A percentile compares a stretch with the other conserved stretches of the same genome.
These are phyloP conservation scores for Pelmatolapia mariae DNA, from an alignment of 2,113 vertebrate genomes.

Conservation along the genomic window DNA sequence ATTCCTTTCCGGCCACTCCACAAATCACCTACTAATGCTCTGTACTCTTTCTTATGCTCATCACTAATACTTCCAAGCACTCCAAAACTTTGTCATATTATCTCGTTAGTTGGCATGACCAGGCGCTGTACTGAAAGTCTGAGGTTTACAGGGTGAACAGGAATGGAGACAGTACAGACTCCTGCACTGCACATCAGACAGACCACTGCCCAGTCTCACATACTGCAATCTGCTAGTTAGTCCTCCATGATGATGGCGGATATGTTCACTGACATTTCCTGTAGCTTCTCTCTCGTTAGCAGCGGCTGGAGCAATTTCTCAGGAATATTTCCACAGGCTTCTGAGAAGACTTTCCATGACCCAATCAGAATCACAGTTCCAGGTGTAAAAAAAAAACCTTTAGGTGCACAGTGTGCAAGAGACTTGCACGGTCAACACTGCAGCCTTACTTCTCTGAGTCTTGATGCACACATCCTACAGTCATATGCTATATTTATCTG, in stretches of 20 bases:
- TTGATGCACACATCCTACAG: background rate
- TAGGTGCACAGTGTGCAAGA: background rate
- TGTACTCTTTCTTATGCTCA: rapidly evolving
- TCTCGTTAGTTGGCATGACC: rapidly evolving
- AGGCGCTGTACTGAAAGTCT: background rate
- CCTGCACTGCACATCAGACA: background rate
- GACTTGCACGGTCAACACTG: background rate
- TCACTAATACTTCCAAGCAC: background rate
- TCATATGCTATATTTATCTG: background rate
- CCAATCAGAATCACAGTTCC: background rate
- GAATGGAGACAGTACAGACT: background rate
- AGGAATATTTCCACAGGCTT: background rate
- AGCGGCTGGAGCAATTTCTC: background rate
- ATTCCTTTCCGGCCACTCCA: background rate
- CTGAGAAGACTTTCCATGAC: background rate
- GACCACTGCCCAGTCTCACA: background rate
- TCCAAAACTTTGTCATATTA: background rate
- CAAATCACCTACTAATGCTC: background rate
- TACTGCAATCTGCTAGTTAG: rapidly evolving
- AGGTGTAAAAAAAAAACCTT: background rate
- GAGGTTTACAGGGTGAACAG: background rate
- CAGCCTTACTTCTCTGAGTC: background rate
- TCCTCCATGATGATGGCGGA: background rate
- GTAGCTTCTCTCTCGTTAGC: background rate
- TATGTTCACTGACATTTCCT: background rate